Conservation (phyloP, 2,797 vertebrate species). For the Sebastes trivittatus region DNA sequence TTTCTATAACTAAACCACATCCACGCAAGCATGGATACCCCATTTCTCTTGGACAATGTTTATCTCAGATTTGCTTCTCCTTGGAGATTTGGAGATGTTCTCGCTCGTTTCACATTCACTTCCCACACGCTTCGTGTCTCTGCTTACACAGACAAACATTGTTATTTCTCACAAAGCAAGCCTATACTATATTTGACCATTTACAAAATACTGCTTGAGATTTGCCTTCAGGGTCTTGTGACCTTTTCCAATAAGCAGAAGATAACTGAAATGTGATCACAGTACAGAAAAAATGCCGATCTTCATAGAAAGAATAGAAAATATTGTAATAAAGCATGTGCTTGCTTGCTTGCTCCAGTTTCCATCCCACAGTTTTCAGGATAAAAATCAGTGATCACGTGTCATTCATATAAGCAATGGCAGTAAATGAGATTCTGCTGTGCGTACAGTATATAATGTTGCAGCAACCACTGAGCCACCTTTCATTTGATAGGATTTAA, state of each 20-base stretch:
- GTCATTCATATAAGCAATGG: neutral
- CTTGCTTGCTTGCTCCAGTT: neutral
- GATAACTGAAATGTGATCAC: neutral
- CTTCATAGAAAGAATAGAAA: neutral
- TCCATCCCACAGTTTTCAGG: neutral
- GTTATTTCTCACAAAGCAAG: neutral
- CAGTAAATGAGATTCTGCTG: neutral
- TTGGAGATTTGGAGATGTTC: constrained; percentile 24
- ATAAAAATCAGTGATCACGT: neutral
- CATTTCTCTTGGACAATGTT: neutral
- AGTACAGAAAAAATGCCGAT: neutral
- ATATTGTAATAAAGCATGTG: neutral
- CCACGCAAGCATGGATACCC: neutral
- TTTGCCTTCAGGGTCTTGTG: neutral
- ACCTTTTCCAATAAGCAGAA: neutral
- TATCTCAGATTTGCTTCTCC: constrained; percentile 14
- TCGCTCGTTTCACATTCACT: constrained; percentile 13
- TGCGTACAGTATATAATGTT: neutral
- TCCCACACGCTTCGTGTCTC: constrained; percentile 18
- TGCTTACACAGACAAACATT: constrained; percentile 3
- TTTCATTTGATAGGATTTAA: neutral
- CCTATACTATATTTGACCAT: neutral
- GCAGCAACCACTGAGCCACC: neutral
- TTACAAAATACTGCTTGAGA: constrained; percentile 16
- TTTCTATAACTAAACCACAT: constrained; percentile 9